These are phyloP conservation scores for Pocillopora meandrina DNA, from an alignment of 92 coral and sea anemone genomes.

Conservation along the genomic window DNA sequence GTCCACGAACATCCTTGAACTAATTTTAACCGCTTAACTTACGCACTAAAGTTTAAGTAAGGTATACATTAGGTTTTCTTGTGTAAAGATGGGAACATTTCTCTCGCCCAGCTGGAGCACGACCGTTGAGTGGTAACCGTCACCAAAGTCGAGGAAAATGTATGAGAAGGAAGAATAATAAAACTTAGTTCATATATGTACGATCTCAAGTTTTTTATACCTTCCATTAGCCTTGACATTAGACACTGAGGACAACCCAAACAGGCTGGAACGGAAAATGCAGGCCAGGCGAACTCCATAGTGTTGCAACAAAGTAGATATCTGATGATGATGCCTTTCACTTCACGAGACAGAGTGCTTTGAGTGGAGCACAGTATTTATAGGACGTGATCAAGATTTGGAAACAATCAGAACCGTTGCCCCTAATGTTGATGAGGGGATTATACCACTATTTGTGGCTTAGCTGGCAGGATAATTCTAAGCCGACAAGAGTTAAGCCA, in stretches of 20 bases:
- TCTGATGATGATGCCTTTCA: not conserved
- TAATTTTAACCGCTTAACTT: too few relatives aligned
- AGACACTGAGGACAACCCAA: constrained; percentile 41
- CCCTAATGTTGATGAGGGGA: constrained; percentile 17
- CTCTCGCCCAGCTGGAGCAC: too few relatives aligned
- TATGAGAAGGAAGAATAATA: not conserved
- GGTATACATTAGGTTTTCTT: too few relatives aligned
- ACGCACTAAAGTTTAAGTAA: too few relatives aligned
- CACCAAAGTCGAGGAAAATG: too few relatives aligned
- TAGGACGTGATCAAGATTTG: constrained; percentile 12
- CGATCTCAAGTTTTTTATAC: not conserved
- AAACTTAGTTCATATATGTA: too few relatives aligned
- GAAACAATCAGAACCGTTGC: not conserved
- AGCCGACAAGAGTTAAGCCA: constrained; percentile 31
- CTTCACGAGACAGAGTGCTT: constrained; percentile 2
- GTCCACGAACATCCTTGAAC: too few relatives aligned
- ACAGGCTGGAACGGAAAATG: constrained; percentile 17
- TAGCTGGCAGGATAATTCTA: constrained; percentile 48
- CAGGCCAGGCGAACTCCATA: constrained; percentile 37
- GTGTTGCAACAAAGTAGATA: too few relatives aligned
- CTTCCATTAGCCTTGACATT: constrained; percentile 37
- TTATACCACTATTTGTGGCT: constrained; percentile 34
- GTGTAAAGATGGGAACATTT: too few relatives aligned
- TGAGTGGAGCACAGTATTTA: not conserved
- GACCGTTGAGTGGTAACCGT: too few relatives aligned